Evolutionary conservation across 2,888 invertebrate species (phyloP), one percentile per base, ranked within the genome.

Genomic region (Drosophila lacicola): DNA sequence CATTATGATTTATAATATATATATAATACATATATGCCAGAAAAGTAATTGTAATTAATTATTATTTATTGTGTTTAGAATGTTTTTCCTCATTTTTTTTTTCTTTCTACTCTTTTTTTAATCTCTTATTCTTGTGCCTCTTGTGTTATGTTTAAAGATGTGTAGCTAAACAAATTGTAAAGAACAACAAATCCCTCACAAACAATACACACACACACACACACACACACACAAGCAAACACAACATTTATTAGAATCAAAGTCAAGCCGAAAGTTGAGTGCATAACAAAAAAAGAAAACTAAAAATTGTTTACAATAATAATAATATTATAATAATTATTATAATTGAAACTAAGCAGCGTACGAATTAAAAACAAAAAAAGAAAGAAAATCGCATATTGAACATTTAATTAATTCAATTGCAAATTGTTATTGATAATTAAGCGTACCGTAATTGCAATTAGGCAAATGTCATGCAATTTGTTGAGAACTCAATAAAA

Each of bases 371-470:
- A 4, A 41, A 56, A 46, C 29, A 50, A 58, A 17, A 58, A 17
- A 78, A 0, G 8, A 29, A 29, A 29, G 8, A 8, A 25, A 11
- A 70, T 55, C 37, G 36, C 49, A 66, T 63, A 50, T 79, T 64
- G 37, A 51, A 29, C 37, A 66, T 45, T 65, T 45, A 17, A 17
- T 17, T 17, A 63, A 62, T 56, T 50, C 25, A 74, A 80, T 29
- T 66, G 69, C 79, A 84, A 84, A 82, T 88, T 85, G 76, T 85
- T 80, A 85, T 82, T 82, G 71, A 82, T 77, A 71, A 85, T 72
- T 85, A 77, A 76, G 85, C 77, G 56, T 78, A 47, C 41, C 33
- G 60, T 61, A 74, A 68, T 45, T 58, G 64, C 70, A 62, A 62
- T 2, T 46, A 47, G 61, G 74, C 65, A 66, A 80, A 53, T 56